Evolutionary conservation across 2,888 invertebrate species (phyloP), one percentile per base, ranked within the genome.

Genomic region (Hylaea fasciaria): DNA sequence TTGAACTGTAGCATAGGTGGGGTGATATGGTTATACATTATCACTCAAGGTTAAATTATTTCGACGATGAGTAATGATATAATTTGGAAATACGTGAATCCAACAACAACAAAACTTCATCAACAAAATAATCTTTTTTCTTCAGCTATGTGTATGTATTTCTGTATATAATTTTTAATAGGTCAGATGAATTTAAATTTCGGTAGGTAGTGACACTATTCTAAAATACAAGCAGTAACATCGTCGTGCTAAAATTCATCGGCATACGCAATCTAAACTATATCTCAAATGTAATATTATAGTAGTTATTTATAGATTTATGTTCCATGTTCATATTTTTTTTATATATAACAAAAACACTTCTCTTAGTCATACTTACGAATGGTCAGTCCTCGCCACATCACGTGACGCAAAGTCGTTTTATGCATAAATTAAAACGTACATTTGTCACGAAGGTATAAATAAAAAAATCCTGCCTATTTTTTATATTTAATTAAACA

Each of bases 341-440:
- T 40, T 28, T 14, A 17, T 37, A 14, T 13, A 7, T 32, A 4
- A 8, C 13, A 37, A 60, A 50, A 54, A 54, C 22, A 32, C 46
- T 43, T 28, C 29, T 37, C 50, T 50, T 37, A 55, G 50, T 55
- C 55, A 43, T 50, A 59, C 52, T 44, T 40, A 54, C 44, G 37
- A 60, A 44, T 54, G 57, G 61, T 47, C 61, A 62, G 40, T 39
- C 53, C 48, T 44, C 52, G 52, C 54, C 37, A 56, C 32, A 57
- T 65, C 39, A 56, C 67, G 64, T 67, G 67, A 49, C 45, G 35
- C 13, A 29, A 22, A 49, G 60, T 62, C 62, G 49, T 67, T 67
- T 58, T 58, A 65, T 61, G 60, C 56, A 65, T 63, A 65, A 61
- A 58, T 65, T 64, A 63, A 62, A 66, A 65, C 40, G 55, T 54